Evolutionary conservation across 1,140 invertebrate genomes (phyloP), one percentile per base, ranked within the genome.

Genomic region (Papilio machaon): DNA sequence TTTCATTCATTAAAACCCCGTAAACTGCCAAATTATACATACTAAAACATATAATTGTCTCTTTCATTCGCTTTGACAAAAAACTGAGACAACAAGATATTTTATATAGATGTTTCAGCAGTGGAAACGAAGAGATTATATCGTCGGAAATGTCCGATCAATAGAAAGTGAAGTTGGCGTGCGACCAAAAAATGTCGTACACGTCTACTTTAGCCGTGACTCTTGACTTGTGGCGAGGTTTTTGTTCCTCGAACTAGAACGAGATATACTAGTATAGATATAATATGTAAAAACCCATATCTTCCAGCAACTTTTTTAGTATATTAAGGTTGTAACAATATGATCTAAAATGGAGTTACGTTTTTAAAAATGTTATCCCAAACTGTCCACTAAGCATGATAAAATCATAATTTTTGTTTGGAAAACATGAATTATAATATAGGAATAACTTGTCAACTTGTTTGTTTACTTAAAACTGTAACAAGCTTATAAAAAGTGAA

Each of bases 131-230:
- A 38, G 38, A 74, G 9, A 74, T 70, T 73, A 73, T 73, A 47
- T 19, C 46, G 43, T 23, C 13, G 46, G 46, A 47, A 76, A 54
- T 23, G 11, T 76, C 35, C 47, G 43, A 76, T 76, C 74, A 47
- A 47, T 76, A 76, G 74, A 76, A 76, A 76, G 74, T 76, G 74
- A 52, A 52, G n/a, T 76, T 76, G 74, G 74, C 74, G 19, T 47
- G 19, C 46, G 74, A 15, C 74, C 74, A 76, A 76, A 74, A 76
- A 75, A 75, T 75, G 73, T 23, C 38, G 46, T 47, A n/a, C 30
- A 38, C 15, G 73, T 30, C 74, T 52, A 52, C 74, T 76, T 76
- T 76, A 76, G 74, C 47, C 43, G 47, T 52, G 47, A 76, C 46
- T 52, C 74, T 76, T 76, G 74, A 73, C 73, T 73, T 76, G 74